These are phyloP conservation scores for Protophormia terraenovae DNA, from an alignment of 2,888 invertebrate species.

Conservation along the genomic window DNA sequence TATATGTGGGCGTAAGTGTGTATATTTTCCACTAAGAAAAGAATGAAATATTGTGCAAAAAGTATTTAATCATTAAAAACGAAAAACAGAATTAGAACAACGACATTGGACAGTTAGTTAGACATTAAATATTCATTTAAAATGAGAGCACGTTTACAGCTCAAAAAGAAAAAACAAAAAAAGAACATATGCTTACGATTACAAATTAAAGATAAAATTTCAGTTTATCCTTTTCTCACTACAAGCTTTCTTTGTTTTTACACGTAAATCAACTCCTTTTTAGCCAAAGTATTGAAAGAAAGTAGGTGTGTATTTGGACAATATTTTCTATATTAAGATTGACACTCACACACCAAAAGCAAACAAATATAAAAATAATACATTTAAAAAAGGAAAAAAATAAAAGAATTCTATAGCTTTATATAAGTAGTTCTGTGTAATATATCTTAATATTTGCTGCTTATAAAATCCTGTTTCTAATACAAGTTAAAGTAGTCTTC, in stretches of 20 bases:
- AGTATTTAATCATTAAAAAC: not conserved
- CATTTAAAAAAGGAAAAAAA: too few relatives aligned
- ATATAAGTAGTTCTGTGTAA: not conserved
- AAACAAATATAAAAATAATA: not conserved
- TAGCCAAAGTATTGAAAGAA: too few relatives aligned
- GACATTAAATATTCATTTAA: slow-evolving; percentile 15
- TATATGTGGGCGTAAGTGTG: not conserved
- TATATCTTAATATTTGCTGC: not conserved
- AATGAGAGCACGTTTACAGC: not conserved
- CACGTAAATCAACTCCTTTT: too few relatives aligned
- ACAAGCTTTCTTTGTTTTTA: too few relatives aligned
- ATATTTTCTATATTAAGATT: not conserved
- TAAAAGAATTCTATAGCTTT: too few relatives aligned
- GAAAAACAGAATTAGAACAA: not conserved
- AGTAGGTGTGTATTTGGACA: not conserved
- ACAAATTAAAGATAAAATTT: not conserved
- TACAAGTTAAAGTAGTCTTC: too few relatives aligned
- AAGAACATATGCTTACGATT: not conserved
- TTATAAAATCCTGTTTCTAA: too few relatives aligned
- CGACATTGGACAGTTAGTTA: not conserved
- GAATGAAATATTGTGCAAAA: not conserved
- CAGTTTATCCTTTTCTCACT: not conserved
- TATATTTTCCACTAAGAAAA: not conserved
- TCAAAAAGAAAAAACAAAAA: not conserved
- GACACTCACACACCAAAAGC: not conserved